Base-by-base conservation (phyloP, 2,888 invertebrate genomes). In the Caenorhabditis drosophilae region DNA sequence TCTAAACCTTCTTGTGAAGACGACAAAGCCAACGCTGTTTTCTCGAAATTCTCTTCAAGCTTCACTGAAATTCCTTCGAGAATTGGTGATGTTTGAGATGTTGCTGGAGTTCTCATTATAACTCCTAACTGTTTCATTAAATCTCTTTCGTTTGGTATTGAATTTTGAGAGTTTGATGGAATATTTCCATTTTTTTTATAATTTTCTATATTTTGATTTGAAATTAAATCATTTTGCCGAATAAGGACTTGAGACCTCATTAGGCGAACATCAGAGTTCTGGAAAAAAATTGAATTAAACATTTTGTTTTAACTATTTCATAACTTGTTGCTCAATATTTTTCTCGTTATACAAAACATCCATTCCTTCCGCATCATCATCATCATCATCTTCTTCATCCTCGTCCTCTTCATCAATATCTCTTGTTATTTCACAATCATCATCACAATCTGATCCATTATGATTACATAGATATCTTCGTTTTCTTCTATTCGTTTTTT, bases 401-500 rank as follows among this genome's bases (percentile, higher is more conserved):
- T 54, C 54, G 26, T 52, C 60, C 26, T 53, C 59, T n/a, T n/a
- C 31, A 31, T 31, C 31, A 31, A 9, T 31, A 9, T 12, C 31
- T 31, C 36, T n/a, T 60, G 53, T 18, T 50, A 49, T 4, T 49
- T 47, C 2, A 44, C 36, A 12, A 25, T 54, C 54, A 26, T 54
- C 60, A 34, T 53, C 59, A 38, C 60, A 60, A 22, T 60, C 60
- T 1, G 60, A 60, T 40, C 45, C 54, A n/a, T n/a, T 54, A 60
- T 22, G 50, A 54, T 22, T 31, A 31, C 6, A 6, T 12, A 31
- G 15, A 45, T 52, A 15, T 56, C 62, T 20, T 62, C 52, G 6
- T 31, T 56, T 56, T 23, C 56, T 41, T 34, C 56, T 46, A 40
- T 48, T 56, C 45, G 48, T 16, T 6, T 47, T 60, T 35, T 50